These are phyloP conservation scores for Peucedramus taeniatus DNA, from an alignment of 2,113 vertebrate species.

Conservation along the genomic window DNA sequence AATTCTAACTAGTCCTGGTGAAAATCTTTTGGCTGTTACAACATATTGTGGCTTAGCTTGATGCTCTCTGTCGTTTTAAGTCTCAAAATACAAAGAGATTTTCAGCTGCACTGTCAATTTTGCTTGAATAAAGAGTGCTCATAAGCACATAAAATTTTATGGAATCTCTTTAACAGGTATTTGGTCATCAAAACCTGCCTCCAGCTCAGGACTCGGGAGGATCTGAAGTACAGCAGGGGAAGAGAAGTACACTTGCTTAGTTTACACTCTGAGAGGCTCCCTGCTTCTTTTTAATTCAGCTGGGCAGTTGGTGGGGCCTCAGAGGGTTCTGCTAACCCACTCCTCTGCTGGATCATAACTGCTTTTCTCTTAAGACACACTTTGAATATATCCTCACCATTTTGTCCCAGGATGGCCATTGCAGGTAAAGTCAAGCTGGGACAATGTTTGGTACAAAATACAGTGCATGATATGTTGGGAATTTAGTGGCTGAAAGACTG, in stretches of 20 bases:
- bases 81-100: background rate
- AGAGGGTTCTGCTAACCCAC: background rate
- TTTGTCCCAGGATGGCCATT: background rate
- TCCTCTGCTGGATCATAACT: background rate
- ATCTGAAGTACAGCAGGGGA: background rate
- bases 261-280: background rate
- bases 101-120: background rate
- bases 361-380: background rate
- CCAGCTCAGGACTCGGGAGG: background rate
- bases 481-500: conserved; percentile 17
- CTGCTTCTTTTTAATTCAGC: background rate
- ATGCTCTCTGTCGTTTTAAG: background rate
- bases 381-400: background rate
- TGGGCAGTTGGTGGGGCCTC: background rate
- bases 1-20: background rate
- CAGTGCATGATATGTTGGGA: background rate
- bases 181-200: background rate
- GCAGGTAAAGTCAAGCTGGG: background rate
- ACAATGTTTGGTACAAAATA: conserved; percentile 15
- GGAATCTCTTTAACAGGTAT: background rate
- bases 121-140: background rate
- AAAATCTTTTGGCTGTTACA: background rate
- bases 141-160: background rate
- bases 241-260: background rate
- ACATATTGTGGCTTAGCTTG: background rate